phyloP scores from a whole-genome alignment of 2,797 vertebrate species.

The Eospalax fontanierii region DNA sequence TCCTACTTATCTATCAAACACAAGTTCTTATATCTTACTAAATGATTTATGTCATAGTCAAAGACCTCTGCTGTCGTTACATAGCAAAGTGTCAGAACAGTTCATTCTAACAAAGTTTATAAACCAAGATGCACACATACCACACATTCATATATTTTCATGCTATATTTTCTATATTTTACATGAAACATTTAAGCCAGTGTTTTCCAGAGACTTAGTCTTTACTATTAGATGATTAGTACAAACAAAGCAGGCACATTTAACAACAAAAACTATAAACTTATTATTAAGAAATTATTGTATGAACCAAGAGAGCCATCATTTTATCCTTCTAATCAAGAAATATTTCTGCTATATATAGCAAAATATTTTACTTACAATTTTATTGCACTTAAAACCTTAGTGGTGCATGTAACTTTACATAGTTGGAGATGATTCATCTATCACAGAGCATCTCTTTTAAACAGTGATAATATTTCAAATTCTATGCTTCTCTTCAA shows the following conservation, averaged over 20 bases:
- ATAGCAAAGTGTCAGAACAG: background rate
- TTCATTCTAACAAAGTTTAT: background rate
- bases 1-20: background rate
- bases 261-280: background rate
- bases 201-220: background rate
- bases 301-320: background rate
- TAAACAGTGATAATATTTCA: background rate
- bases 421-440: background rate
- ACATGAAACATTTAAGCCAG: conserved; percentile 41
- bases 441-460: background rate
- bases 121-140: background rate
- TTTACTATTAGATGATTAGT: background rate
- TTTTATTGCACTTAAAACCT: conserved; percentile 47
- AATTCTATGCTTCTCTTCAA: conserved; percentile 20
- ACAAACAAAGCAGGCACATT: background rate
- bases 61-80: background rate
- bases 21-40: conserved; percentile 28
- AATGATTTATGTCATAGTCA: background rate
- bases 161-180: background rate
- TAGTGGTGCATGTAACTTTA: background rate
- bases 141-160: background rate
- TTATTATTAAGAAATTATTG: background rate
- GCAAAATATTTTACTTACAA: conserved; percentile 8
- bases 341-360: conserved; percentile 36
- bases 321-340: conserved; percentile 22